Percentiles rank a stretch among this genome's conserved stretches.
phyloP scores from a whole-genome alignment of 2,797 vertebrate genomes.

The Anabas testudineus region DNA sequence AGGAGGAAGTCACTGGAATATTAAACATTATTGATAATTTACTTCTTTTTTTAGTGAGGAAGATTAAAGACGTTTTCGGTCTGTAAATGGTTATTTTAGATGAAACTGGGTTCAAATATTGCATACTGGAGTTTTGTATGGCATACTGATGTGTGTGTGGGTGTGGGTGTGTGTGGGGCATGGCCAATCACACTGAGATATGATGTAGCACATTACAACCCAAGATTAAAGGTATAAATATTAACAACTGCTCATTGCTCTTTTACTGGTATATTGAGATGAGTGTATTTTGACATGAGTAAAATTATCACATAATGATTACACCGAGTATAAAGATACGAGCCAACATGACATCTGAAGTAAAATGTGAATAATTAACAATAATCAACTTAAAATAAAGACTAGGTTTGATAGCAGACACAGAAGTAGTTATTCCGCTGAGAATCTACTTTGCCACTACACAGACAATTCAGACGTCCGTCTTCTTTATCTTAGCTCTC shows the following conservation, averaged over 20 bases:
- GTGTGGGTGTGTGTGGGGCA: constrained; percentile 16
- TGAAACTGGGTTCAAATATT: constrained; percentile 35
- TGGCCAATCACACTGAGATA: constrained; percentile 51
- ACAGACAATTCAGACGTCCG: constrained; percentile 48
- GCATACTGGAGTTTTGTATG: constrained; percentile 9
- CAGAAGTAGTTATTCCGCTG: constrained; percentile 39
- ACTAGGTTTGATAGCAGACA: constrained; percentile 27
- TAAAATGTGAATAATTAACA: constrained; percentile 69
- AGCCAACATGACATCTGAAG: constrained; percentile 37
- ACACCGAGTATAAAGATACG: constrained; percentile 37
- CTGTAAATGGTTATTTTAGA: constrained; percentile 48
- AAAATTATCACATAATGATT: constrained; percentile 47
- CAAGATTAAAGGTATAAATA: constrained; percentile 71
- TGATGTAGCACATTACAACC: constrained; percentile 51
- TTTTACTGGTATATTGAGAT: constrained; percentile 50
- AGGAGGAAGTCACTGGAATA: constrained; percentile 64
- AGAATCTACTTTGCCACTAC: constrained; percentile 32
- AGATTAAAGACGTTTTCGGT: constrained; percentile 38
- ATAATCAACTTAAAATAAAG: constrained; percentile 60
- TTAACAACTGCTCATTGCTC: constrained; percentile 64
- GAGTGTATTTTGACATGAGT: constrained; percentile 62
- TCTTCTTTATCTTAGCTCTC: constrained; percentile 66
- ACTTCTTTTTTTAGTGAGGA: constrained; percentile 16
- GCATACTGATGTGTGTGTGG: not conserved
- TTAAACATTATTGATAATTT: constrained; percentile 60